Conservation (phyloP, 2,888 invertebrate species). For the Diplazon laetatorius region DNA sequence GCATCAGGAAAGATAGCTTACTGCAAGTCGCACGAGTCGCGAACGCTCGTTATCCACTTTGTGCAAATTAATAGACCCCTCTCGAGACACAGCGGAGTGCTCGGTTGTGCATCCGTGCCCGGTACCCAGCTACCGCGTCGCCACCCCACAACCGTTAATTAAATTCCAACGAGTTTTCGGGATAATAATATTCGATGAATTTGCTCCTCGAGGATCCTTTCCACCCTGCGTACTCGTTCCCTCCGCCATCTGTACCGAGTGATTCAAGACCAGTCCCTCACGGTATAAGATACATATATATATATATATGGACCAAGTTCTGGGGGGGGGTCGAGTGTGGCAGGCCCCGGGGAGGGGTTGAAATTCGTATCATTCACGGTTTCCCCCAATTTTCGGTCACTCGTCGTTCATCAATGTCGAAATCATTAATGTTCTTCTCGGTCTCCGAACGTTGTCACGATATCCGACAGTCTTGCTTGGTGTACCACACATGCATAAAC, state of each 20-base stretch:
- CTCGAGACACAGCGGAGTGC: constrained; percentile 64
- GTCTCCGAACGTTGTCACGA: no score
- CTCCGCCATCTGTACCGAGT: constrained; percentile 61
- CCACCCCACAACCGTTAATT: constrained; percentile 57
- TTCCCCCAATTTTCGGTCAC: not conserved
- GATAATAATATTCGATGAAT: constrained; percentile 66
- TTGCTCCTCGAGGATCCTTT: constrained; percentile 50
- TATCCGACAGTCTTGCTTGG: no score
- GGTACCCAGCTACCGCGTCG: constrained; percentile 9
- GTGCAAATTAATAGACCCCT: constrained; percentile 65
- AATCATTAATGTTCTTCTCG: no score
- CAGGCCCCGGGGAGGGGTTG: no score
- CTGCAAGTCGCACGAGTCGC: constrained; percentile 53
- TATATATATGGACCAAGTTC: no score
- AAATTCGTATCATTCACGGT: constrained; percentile 12
- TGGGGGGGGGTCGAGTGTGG: no score
- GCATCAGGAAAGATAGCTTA: constrained; percentile 42
- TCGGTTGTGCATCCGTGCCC: constrained; percentile 41
- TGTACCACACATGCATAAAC: not conserved
- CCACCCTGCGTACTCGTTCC: constrained; percentile 31
- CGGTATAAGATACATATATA: no score
- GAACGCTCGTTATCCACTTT: constrained; percentile 62
- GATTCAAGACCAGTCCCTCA: constrained; percentile 42
- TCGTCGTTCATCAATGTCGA: not conserved
- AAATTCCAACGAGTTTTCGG: constrained; percentile 65